Evolutionary conservation across 2,888 invertebrate species (phyloP).

Genomic region (Phaedon cochleariae): DNA sequence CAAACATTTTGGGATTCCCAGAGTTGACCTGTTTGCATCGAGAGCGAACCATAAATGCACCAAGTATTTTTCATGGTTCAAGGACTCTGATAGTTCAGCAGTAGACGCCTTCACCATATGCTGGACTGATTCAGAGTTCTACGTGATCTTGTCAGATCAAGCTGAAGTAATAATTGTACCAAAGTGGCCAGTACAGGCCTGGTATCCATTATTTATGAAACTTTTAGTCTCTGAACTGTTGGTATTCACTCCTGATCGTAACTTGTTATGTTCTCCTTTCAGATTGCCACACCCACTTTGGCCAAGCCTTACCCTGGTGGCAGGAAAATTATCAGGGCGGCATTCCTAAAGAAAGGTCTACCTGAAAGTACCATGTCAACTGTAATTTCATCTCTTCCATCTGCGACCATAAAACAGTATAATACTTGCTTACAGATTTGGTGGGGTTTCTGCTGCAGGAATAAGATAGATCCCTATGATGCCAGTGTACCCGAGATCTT

Average conservation of each 20-base stretch:
- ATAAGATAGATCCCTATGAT: background rate
- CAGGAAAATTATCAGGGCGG: constrained; percentile 41
- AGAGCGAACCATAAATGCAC: constrained; percentile 31
- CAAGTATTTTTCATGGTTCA: constrained; percentile 32
- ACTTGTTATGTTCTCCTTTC: constrained; percentile 14
- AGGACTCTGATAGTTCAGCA: constrained; percentile 27
- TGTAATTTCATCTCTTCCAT: background rate
- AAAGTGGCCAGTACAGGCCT: constrained; percentile 12
- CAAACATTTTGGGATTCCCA: background rate
- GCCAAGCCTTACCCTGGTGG: constrained; percentile 36
- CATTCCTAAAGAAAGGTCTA: constrained; percentile 22
- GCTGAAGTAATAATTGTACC: constrained; percentile 23
- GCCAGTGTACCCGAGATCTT: background rate
- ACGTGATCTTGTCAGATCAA: constrained; percentile 27
- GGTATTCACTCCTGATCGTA: background rate
- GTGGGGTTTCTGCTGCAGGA: background rate
- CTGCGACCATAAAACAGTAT: constrained; percentile 5
- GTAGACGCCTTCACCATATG: constrained; percentile 35
- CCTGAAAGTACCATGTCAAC: constrained; percentile 25
- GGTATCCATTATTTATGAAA: constrained; percentile 13
- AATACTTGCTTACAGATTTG: background rate
- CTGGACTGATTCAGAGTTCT: constrained; percentile 32
- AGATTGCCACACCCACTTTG: constrained; percentile 7
- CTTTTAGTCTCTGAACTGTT: constrained; percentile 5
- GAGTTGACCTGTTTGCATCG: constrained; percentile 35